Conservation (phyloP, 2,113 vertebrate genomes). For the Cynocephalus volans region DNA sequence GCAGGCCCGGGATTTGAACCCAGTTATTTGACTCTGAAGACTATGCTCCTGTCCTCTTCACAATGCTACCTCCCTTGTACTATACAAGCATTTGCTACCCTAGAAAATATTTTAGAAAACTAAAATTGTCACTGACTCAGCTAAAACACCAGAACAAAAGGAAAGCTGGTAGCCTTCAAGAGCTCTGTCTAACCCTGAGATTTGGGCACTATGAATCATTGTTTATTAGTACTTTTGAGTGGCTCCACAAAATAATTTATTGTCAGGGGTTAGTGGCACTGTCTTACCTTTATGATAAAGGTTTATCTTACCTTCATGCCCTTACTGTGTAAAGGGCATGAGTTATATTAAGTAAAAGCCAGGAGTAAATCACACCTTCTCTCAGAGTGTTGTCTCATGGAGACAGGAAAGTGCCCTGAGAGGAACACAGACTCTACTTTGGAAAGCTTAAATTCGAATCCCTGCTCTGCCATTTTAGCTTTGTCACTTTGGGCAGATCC, state of each 20-base stretch:
- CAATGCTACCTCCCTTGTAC: neutral
- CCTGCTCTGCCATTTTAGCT: neutral
- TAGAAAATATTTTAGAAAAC: neutral
- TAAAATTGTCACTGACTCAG: neutral
- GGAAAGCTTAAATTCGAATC: constrained; percentile 7
- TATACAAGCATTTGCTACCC: neutral
- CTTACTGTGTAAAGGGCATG: neutral
- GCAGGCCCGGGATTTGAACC: neutral
- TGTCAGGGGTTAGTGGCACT: neutral
- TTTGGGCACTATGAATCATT: neutral
- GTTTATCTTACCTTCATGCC: too few species aligned
- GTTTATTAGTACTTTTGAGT: neutral
- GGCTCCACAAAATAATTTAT: neutral
- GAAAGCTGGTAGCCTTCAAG: neutral
- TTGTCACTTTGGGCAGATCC: neutral
- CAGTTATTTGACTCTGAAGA: neutral
- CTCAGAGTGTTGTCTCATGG: neutral
- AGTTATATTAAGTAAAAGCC: neutral
- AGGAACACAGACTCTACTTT: neutral
- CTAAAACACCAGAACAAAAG: neutral
- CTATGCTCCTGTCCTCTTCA: neutral
- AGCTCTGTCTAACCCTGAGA: neutral
- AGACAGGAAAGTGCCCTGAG: neutral
- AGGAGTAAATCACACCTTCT: neutral
- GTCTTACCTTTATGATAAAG: neutral